Conservation (phyloP, 2,113 vertebrate genomes). For the Girardinichthys multiradiatus region DNA sequence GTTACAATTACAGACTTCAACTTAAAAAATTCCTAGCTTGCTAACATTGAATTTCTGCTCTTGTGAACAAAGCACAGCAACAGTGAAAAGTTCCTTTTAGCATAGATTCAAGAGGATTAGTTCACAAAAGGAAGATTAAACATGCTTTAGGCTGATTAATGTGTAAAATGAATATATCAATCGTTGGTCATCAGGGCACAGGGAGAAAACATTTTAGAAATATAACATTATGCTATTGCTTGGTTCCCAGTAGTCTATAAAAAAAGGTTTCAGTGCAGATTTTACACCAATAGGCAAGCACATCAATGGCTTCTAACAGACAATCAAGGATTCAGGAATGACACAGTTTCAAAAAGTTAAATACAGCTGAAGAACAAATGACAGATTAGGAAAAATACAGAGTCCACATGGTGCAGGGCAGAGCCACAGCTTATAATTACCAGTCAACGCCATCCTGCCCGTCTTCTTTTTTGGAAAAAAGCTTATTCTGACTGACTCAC, state of each 20-base stretch:
- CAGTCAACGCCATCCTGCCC: constrained; percentile 14
- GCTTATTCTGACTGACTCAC: constrained; percentile 22
- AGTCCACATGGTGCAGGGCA: constrained; percentile 4
- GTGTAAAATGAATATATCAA: constrained; percentile 21
- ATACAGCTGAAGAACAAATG: not conserved
- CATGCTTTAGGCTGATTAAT: constrained; percentile 27
- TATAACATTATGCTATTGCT: not conserved
- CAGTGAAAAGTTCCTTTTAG: not conserved
- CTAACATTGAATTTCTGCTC: not conserved
- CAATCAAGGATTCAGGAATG: no score
- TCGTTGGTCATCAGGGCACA: constrained; percentile 3
- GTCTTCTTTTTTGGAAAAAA: constrained; percentile 29
- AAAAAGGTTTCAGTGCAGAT: no score
- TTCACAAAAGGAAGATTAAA: constrained; percentile 30
- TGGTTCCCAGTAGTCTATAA: not conserved
- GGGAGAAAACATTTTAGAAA: constrained; percentile 3
- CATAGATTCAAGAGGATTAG: not conserved
- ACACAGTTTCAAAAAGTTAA: no score
- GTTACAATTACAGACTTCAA: no score
- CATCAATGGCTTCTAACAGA: no score
- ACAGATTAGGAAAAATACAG: constrained; percentile 15
- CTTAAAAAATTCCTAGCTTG: not conserved
- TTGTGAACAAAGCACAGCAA: not conserved
- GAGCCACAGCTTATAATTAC: constrained; percentile 15
- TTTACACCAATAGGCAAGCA: no score